A percentile compares a stretch with the other conserved stretches of the same genome.
Evolutionary conservation across 2,888 invertebrate species (phyloP).

Genomic region (Hypselothyrea guttata): DNA sequence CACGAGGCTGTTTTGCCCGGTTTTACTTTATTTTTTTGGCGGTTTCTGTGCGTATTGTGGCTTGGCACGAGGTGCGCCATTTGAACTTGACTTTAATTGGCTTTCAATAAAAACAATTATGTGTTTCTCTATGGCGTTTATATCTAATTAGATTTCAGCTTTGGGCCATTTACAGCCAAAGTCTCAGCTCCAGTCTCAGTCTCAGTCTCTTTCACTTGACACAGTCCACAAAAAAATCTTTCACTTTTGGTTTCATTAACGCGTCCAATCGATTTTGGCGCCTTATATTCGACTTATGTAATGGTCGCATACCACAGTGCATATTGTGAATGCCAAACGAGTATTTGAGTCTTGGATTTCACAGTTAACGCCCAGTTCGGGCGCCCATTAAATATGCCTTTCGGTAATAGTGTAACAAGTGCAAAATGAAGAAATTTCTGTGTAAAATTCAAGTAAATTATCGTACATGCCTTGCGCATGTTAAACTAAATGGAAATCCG

Average conservation of each 20-base stretch:
- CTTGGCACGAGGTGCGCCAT: constrained; percentile 57
- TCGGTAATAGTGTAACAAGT: constrained; percentile 54
- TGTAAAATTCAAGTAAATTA: constrained; percentile 5
- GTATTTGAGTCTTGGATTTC: constrained; percentile 20
- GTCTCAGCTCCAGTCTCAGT: constrained; percentile 3
- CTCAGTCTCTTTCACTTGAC: constrained; percentile 46
- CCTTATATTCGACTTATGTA: constrained; percentile 45
- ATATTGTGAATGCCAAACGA: constrained; percentile 48
- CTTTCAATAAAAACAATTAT: constrained; percentile 70
- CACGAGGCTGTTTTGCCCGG: constrained; percentile 28
- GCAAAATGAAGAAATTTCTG: constrained; percentile 45
- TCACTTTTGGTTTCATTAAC: constrained; percentile 69
- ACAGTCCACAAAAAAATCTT: constrained; percentile 37
- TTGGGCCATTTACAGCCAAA: constrained; percentile 15
- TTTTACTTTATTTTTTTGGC: no score
- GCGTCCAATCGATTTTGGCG: constrained; percentile 57
- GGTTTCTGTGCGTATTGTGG: constrained; percentile 28
- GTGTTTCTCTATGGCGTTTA: constrained; percentile 35
- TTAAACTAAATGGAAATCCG: constrained; percentile 21
- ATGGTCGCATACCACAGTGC: constrained; percentile 41
- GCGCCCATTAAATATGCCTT: constrained; percentile 6
- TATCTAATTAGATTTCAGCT: constrained; percentile 48
- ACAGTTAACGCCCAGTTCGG: constrained; percentile 39
- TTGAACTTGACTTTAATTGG: constrained; percentile 76
- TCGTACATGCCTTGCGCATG: constrained; percentile 47